These are phyloP conservation scores for Phlogophora meticulosa DNA, from an alignment of 2,888 invertebrate species.

Conservation along the genomic window DNA sequence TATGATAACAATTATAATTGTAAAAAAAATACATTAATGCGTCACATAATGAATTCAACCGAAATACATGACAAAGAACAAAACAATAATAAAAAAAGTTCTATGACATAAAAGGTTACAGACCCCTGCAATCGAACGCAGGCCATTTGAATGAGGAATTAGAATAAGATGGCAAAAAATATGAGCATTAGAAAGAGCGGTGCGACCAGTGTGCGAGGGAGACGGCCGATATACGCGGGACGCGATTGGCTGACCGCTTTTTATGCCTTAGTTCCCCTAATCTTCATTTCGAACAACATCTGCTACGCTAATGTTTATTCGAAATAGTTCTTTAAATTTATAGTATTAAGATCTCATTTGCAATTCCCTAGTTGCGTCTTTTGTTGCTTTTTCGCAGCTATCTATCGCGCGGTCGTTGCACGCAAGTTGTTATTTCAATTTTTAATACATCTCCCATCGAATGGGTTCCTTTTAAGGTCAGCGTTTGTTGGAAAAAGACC, in stretches of 20 bases:
- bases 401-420: constrained; percentile 84
- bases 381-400: constrained; percentile 78
- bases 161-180: constrained; percentile 90
- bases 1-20: constrained; percentile 77
- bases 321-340: constrained; percentile 88
- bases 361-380: constrained; percentile 75
- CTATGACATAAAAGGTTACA: constrained; percentile 80
- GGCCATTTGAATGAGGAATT: constrained; percentile 89
- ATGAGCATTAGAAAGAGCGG: constrained; percentile 89
- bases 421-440: constrained; percentile 86
- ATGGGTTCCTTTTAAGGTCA: constrained; percentile 85
- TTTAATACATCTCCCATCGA: constrained; percentile 86
- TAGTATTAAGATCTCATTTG: constrained; percentile 85
- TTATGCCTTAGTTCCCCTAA: constrained; percentile 91
- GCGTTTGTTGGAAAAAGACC: constrained; percentile 76
- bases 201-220: constrained; percentile 76
- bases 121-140: constrained; percentile 85
- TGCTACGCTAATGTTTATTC: constrained; percentile 87
- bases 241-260: constrained; percentile 89
- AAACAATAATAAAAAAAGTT: constrained; percentile 47
- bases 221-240: constrained; percentile 75
- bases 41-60: constrained; percentile 56
- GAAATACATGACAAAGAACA: constrained; percentile 59
- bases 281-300: constrained; percentile 90
- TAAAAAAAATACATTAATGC: constrained; percentile 61